Evolutionary conservation across 2,888 invertebrate genomes (phyloP), one percentile per base, ranked within the genome.

Genomic region (Apotomis betuletana): DNA sequence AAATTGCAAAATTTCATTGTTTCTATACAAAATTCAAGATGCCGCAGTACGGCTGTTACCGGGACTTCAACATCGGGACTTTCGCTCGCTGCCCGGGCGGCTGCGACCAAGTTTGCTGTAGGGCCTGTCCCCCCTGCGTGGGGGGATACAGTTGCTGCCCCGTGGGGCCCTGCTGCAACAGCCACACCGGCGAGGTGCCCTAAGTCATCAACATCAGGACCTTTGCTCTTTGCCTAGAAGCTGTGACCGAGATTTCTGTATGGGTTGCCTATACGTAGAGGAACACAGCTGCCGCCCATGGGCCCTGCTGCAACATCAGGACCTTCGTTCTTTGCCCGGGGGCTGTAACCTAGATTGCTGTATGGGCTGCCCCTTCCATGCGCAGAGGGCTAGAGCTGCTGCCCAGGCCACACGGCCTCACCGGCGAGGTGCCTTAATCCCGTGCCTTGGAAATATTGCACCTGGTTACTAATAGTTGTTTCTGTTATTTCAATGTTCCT

Each of bases 61-160:
- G 90, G 0, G 81, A 86, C 75, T 90, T 89, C 78, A 86, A 82
- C 74, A 82, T 85, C 46, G 90, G 90, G 0, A 85, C 85, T 0
- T 90, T 87, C 75, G 87, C 88, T 0, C 80, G 89, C 3, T 90
- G 90, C 70, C 87, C 88, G 0, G 86, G 87, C 0, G 87, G 88
- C 15, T 87, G 87, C 68, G 88, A 87, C 76, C 74, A 63, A 4
- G 80, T 83, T 27, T 70, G 76, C 70, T 55, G 54, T 15, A 62
- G 75, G 38, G 77, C 77, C 67, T 75, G 76, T 60, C 68, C 72
- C n/a, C 77, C 77, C 4, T 80, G 69, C 41, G 71, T 69, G 4
- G 69, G 69, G 51, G 74, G 74, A 27, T 69, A 74, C 51, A 69
- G 83, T 74, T 86, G 85, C 68, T 81, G 82, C 1, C 87, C 89